phyloP scores from a whole-genome alignment of 2,888 invertebrate species.

The Coelopa pilipes region DNA sequence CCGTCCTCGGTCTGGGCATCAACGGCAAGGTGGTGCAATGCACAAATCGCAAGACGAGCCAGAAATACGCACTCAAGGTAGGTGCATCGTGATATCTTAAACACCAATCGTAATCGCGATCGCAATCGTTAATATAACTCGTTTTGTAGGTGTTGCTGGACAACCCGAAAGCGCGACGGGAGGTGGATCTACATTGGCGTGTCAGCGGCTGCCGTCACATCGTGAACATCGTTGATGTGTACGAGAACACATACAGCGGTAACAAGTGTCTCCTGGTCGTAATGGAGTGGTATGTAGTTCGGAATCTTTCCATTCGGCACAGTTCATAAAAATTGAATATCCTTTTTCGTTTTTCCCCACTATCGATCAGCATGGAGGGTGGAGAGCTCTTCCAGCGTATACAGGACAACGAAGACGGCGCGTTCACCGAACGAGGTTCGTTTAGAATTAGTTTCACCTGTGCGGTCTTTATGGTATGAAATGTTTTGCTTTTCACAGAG shows the following conservation, averaged over 20 bases:
- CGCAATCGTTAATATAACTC: background rate
- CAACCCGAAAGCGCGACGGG: constrained; percentile 90
- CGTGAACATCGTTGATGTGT: constrained; percentile 90
- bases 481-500: constrained; percentile 69
- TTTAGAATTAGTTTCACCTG: background rate
- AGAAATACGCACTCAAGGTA: constrained; percentile 93
- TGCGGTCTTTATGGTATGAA: background rate
- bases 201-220: constrained; percentile 92
- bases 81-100: constrained; percentile 41
- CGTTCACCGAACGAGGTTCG: constrained; percentile 88
- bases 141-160: constrained; percentile 82
- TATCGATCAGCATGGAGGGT: constrained; percentile 85
- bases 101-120: background rate
- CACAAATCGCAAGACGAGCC: constrained; percentile 77
- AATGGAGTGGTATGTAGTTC: constrained; percentile 91
- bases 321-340: background rate
- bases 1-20: constrained; percentile 95
- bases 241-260: constrained; percentile 94
- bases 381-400: constrained; percentile 97
- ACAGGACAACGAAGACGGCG: constrained; percentile 89
- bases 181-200: constrained; percentile 95
- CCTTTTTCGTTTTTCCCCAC: constrained; percentile 23
- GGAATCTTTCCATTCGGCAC: constrained; percentile 18
- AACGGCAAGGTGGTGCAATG: constrained; percentile 99
- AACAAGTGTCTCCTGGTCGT: constrained; percentile 93